A percentile compares a stretch with the other conserved stretches of the same genome.
Evolutionary conservation across 2,113 vertebrate genomes (phyloP).

Genomic region (Poeciliopsis turrubarensis): DNA sequence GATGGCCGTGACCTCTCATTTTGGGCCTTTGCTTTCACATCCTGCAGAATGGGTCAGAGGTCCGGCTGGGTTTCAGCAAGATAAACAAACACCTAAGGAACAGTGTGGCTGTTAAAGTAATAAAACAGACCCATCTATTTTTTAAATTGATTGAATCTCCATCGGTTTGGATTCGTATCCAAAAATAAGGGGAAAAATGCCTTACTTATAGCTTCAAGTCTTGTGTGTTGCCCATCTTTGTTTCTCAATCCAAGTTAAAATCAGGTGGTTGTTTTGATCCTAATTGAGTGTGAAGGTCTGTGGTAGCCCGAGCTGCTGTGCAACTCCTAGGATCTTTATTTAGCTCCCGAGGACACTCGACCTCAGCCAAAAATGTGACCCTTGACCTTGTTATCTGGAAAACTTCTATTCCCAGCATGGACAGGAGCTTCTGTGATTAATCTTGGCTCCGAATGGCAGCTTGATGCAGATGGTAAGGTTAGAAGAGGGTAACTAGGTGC

Average conservation of each 20-base stretch:
- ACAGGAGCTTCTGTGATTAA: conserved; percentile 70
- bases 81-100: conserved; percentile 63
- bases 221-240: not conserved
- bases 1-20: conserved; percentile 63
- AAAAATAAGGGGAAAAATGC: not conserved
- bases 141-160: conserved; percentile 20
- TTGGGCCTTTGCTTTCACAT: conserved; percentile 46
- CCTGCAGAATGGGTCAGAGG: conserved; percentile 55
- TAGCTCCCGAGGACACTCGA: conserved; percentile 75
- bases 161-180: not conserved
- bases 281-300: conserved; percentile 65
- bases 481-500: conserved; percentile 56
- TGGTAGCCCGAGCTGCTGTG: conserved; percentile 49
- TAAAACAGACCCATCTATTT: conserved; percentile 15
- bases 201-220: not conserved
- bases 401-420: conserved; percentile 75
- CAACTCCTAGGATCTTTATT: conserved; percentile 77
- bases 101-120: conserved; percentile 4
- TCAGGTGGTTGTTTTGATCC: conserved; percentile 64
- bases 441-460: conserved; percentile 68
- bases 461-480: conserved; percentile 71
- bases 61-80: conserved; percentile 35
- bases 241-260: conserved; percentile 43
- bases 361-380: conserved; percentile 81
- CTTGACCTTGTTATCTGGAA: conserved; percentile 78